phyloP scores from a whole-genome alignment of 2,888 invertebrate genomes.

The Phengaris alcon region DNA sequence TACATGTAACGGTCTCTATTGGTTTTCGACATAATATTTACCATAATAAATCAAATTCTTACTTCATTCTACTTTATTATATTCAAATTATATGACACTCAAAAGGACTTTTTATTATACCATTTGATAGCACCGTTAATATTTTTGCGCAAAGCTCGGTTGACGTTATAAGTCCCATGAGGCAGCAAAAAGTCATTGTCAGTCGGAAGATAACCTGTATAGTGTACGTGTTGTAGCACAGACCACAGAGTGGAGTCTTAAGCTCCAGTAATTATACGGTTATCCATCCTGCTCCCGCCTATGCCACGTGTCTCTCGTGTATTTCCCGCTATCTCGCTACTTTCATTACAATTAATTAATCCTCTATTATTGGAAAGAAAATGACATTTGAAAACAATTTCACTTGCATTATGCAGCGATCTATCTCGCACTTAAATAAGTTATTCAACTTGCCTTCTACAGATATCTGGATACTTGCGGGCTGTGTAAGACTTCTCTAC shows the following conservation, averaged over 20 bases:
- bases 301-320: background rate
- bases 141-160: background rate
- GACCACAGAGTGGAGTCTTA: background rate
- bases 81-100: background rate
- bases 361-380: background rate
- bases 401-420: background rate
- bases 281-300: background rate
- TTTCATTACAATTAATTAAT: background rate
- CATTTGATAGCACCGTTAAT: background rate
- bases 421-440: background rate
- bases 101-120: no score
- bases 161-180: background rate
- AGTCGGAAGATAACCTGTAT: background rate
- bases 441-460: background rate
- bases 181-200: background rate
- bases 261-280: background rate
- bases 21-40: no score
- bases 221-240: background rate
- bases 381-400: slow-evolving; percentile 3
- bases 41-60: no score
- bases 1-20: no score
- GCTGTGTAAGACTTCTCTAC: no score
- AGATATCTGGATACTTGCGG: background rate
- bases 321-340: background rate
- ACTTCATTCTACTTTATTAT: no score